phyloP scores from a whole-genome alignment of 23 tunicate genomes.

The Trididemnum clinides region DNA sequence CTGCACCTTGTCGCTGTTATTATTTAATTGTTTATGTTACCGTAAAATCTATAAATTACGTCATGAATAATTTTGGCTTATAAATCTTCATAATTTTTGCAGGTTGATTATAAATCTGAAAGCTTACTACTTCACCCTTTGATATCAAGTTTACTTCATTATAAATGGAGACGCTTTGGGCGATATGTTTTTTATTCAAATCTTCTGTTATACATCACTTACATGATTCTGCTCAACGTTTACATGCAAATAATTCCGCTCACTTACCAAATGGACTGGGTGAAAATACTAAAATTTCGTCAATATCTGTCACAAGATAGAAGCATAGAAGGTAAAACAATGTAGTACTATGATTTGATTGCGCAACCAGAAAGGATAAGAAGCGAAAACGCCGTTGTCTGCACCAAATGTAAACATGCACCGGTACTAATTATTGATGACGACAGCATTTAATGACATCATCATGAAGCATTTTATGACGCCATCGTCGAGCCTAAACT shows the following conservation, averaged over 20 bases:
- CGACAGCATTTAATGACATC: no score
- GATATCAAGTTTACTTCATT: conserved; percentile 80
- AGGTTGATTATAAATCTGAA: conserved; percentile 89
- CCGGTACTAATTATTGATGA: no score
- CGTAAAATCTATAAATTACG: no score
- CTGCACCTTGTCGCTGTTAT: no score
- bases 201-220: conserved; percentile 52
- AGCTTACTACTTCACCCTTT: conserved; percentile 79
- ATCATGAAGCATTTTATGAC: no score
- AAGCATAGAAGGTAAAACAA: conserved; percentile 14
- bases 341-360: no score
- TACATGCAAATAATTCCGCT: conserved; percentile 85
- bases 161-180: conserved; percentile 86
- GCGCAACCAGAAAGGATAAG: no score
- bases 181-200: conserved; percentile 83
- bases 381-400: no score
- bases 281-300: conserved; percentile 12
- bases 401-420: background rate
- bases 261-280: conserved; percentile 73
- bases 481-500: no score
- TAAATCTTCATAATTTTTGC: no score
- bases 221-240: conserved; percentile 64
- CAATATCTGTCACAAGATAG: background rate
- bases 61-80: no score
- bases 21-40: no score